phyloP scores from a whole-genome alignment of 2,797 vertebrate species.

The Myotis myotis region DNA sequence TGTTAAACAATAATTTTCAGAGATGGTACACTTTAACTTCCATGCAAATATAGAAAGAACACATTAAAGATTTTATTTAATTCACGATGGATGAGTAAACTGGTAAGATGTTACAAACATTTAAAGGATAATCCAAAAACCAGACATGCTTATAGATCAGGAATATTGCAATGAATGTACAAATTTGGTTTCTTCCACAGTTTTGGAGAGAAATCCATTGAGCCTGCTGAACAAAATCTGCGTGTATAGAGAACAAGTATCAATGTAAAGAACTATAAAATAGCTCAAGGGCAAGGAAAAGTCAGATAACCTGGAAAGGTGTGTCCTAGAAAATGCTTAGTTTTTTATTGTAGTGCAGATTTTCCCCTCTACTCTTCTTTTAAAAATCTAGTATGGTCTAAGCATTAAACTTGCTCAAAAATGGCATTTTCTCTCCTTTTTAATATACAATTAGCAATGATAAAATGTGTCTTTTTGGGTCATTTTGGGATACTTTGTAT shows the following conservation, averaged over 20 bases:
- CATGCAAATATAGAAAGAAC: not conserved
- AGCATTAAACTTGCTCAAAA: conserved; percentile 40
- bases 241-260: not conserved
- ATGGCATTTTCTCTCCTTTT: conserved; percentile 53
- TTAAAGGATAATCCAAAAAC: not conserved
- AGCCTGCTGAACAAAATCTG: conserved; percentile 17
- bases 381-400: not conserved
- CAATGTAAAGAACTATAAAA: conserved; percentile 28
- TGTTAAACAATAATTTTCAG: conserved; percentile 42
- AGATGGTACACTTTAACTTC: not conserved
- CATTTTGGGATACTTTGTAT: not conserved
- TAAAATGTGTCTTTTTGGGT: not conserved
- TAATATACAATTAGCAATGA: conserved; percentile 27
- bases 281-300: conserved; percentile 1
- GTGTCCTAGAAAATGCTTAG: not conserved
- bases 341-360: not conserved
- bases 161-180: conserved; percentile 12
- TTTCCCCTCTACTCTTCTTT: not conserved
- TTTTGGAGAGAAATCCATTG: not conserved
- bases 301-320: not conserved
- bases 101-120: not conserved
- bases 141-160: not conserved
- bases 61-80: not conserved
- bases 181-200: not conserved
- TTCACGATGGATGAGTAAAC: not conserved